A percentile compares a stretch with the other conserved stretches of the same genome.
phyloP scores from a whole-genome alignment of 2,113 vertebrate species.

The Zosterops pallidus region DNA sequence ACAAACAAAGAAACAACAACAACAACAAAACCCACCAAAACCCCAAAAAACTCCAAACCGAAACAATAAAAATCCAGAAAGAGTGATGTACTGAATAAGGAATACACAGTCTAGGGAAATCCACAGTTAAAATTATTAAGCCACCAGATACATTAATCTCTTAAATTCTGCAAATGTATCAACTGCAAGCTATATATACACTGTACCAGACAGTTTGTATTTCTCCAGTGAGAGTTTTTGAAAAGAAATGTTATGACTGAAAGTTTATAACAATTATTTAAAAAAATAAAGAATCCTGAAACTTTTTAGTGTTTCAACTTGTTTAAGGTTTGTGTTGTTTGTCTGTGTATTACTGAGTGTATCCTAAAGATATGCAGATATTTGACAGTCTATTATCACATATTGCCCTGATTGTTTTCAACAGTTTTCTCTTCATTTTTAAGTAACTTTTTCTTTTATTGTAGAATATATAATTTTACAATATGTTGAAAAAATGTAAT shows the following conservation, averaged over 20 bases:
- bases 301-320: not conserved
- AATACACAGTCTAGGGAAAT: not conserved
- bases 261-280: not conserved
- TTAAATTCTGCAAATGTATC: not conserved
- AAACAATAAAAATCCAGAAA: not conserved
- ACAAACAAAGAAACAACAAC: not conserved
- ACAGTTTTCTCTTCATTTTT: not conserved
- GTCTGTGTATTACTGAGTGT: not conserved
- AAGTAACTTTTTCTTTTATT: not conserved
- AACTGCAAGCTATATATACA: not conserved
- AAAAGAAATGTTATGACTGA: not conserved
- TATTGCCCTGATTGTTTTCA: not conserved
- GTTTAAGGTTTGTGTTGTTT: not conserved
- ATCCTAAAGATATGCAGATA: not conserved
- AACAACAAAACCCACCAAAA: too few relatives aligned
- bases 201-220: not conserved
- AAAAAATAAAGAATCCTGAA: rapidly evolving
- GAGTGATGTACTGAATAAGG: not conserved
- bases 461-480: not conserved
- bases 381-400: not conserved
- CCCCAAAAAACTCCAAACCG: not conserved
- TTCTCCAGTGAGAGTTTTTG: not conserved
- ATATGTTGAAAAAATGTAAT: not conserved
- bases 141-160: not conserved
- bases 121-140: not conserved